These are phyloP conservation scores for Habrosyne pyritoides DNA, from an alignment of 2,888 invertebrate genomes.

Conservation along the genomic window DNA sequence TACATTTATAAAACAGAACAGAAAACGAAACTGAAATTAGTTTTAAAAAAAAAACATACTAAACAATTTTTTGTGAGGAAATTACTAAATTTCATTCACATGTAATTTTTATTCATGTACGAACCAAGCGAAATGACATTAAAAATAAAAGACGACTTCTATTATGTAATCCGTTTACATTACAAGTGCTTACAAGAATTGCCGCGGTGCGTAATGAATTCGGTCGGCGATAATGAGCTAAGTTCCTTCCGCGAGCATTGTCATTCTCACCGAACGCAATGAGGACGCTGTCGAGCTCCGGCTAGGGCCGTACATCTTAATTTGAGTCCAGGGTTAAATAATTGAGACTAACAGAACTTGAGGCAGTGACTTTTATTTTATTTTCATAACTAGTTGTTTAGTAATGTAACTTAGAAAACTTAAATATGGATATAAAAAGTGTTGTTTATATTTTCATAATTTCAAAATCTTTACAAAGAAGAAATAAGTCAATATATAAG, in stretches of 20 bases:
- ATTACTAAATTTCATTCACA: no score
- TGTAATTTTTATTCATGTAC: no score
- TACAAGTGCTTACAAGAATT: constrained; percentile 1
- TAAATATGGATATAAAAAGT: no score
- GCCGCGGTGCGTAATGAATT: constrained; percentile 1
- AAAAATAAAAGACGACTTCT: background rate
- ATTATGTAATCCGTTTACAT: constrained; percentile 1
- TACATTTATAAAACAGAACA: no score
- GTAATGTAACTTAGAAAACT: no score
- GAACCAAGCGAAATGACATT: background rate
- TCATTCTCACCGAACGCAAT: background rate
- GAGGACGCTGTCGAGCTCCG: constrained; percentile 15
- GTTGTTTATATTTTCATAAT: no score
- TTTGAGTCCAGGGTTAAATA: constrained; percentile 49
- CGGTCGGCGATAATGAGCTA: background rate
- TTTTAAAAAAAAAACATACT: no score
- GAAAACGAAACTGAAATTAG: no score
- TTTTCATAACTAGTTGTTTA: background rate
- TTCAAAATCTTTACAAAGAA: no score
- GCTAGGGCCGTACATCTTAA: constrained; percentile 42
- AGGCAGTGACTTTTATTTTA: background rate
- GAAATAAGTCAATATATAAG: no score
- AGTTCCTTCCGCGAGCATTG: background rate
- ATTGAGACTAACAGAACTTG: constrained; percentile 19
- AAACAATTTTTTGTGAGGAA: no score